Evolutionary conservation across 2,797 vertebrate genomes (phyloP).

Genomic region (Protonibea diacanthus): DNA sequence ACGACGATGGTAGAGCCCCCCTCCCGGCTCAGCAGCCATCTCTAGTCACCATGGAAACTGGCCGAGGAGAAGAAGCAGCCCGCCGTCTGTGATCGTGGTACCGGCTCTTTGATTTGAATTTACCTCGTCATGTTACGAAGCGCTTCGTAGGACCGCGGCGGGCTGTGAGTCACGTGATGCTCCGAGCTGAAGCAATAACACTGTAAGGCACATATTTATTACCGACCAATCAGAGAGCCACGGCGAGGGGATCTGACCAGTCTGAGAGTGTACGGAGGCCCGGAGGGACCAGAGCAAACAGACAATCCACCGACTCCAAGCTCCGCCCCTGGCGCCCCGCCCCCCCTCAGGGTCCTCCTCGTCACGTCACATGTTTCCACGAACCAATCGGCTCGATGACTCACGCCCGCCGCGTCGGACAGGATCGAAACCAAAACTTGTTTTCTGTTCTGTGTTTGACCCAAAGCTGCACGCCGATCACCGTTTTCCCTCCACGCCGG

Average conservation of each 20-base stretch:
- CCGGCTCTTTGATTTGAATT: slow-evolving; percentile 40
- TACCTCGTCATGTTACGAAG: slow-evolving; percentile 41
- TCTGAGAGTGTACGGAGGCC: too few species aligned
- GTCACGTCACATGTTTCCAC: neutral
- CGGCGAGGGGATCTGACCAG: too few species aligned
- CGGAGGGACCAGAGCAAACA: too few species aligned
- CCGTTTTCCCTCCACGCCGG: neutral
- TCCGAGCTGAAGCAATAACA: slow-evolving; percentile 50
- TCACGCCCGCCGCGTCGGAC: slow-evolving; percentile 38
- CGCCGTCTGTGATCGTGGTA: slow-evolving; percentile 29
- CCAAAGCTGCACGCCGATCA: slow-evolving; percentile 25
- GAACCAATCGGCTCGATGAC: slow-evolving; percentile 3
- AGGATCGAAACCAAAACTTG: slow-evolving; percentile 70
- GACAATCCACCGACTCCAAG: too few species aligned
- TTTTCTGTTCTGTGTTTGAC: slow-evolving; percentile 33
- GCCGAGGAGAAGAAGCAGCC: slow-evolving; percentile 15
- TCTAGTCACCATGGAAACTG: slow-evolving; percentile 55
- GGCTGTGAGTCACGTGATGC: slow-evolving; percentile 53
- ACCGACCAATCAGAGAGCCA: neutral
- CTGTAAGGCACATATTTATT: slow-evolving; percentile 55
- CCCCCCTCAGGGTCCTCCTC: slow-evolving; percentile 11
- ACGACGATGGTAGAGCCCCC: neutral
- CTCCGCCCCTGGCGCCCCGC: too few species aligned
- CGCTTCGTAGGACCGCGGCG: slow-evolving; percentile 27
- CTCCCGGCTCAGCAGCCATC: slow-evolving; percentile 52